A percentile compares a stretch with the other conserved stretches of the same genome.
These are phyloP conservation scores for Gila robusta DNA, from an alignment of 2,797 vertebrate genomes.

Conservation along the genomic window DNA sequence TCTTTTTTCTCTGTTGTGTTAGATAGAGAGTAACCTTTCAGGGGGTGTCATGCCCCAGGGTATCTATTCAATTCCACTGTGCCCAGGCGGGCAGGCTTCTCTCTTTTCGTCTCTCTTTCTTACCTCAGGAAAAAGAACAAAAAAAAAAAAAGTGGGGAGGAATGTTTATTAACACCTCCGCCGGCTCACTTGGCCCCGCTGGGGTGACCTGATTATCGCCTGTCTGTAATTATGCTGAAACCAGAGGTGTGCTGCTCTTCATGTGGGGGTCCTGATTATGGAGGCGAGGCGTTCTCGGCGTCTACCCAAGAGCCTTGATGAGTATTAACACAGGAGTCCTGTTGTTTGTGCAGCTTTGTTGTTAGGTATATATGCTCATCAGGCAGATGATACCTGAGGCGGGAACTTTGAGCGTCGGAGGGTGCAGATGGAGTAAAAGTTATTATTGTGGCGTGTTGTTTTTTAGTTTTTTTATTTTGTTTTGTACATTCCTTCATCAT, in stretches of 20 bases:
- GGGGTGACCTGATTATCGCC: slow-evolving; percentile 84
- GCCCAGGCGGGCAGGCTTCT: slow-evolving; percentile 38
- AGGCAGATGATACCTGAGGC: slow-evolving; percentile 55
- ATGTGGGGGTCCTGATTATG: slow-evolving; percentile 61
- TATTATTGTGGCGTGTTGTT: slow-evolving; percentile 62
- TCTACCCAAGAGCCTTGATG: slow-evolving; percentile 57
- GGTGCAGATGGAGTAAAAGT: slow-evolving; percentile 34
- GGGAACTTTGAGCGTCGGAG: slow-evolving; percentile 42
- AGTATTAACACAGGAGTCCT: slow-evolving; percentile 56
- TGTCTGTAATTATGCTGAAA: slow-evolving; percentile 83
- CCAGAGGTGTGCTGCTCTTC: slow-evolving; percentile 66
- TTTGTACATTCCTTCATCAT: slow-evolving; percentile 79
- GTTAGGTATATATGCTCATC: slow-evolving; percentile 55
- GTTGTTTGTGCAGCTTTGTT: slow-evolving; percentile 60
- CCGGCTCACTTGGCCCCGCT: slow-evolving; percentile 74
- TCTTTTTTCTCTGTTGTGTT: slow-evolving; percentile 41
- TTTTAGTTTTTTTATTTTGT: slow-evolving; percentile 75
- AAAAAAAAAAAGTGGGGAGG: slow-evolving; percentile 75
- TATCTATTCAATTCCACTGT: slow-evolving; percentile 49
- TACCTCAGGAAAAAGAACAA: slow-evolving; percentile 80
- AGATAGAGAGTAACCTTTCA: slow-evolving; percentile 65
- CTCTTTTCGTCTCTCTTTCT: slow-evolving; percentile 72
- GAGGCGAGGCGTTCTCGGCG: slow-evolving; percentile 57
- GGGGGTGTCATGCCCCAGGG: slow-evolving; percentile 52
- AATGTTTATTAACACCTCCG: slow-evolving; percentile 84